phyloP scores from a whole-genome alignment of 2,113 vertebrate species.

The Cyprinodon variegatus region DNA sequence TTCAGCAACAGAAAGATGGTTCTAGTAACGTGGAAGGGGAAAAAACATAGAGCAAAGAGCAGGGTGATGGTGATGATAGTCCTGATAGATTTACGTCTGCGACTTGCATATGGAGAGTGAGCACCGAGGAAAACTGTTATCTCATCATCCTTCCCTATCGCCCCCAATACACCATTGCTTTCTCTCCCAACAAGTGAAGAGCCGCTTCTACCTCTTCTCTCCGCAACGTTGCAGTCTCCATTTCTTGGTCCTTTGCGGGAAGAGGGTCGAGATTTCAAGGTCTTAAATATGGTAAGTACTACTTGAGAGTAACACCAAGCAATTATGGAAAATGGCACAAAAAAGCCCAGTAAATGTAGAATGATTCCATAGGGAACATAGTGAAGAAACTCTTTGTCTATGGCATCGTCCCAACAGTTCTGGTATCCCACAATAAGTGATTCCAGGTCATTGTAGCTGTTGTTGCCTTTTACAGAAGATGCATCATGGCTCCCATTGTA shows the following conservation, averaged over 20 bases:
- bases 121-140: constrained; percentile 64
- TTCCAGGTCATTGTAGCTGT: background rate
- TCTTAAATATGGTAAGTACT: constrained; percentile 81
- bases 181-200: constrained; percentile 20
- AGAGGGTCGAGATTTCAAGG: constrained; percentile 71
- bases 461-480: constrained; percentile 31
- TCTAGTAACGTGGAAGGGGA: constrained; percentile 85
- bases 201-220: constrained; percentile 8
- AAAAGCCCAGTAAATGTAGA: constrained; percentile 82
- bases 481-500: constrained; percentile 14
- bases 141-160: constrained; percentile 38
- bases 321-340: constrained; percentile 82
- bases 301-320: constrained; percentile 86
- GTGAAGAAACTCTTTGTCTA: constrained; percentile 81
- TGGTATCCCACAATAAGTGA: constrained; percentile 60
- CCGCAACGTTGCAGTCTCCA: background rate
- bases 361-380: constrained; percentile 84
- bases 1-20: constrained; percentile 83
- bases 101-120: constrained; percentile 75
- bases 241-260: constrained; percentile 17
- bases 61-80: constrained; percentile 86
- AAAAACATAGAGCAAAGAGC: constrained; percentile 84
- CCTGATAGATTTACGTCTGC: constrained; percentile 83
- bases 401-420: constrained; percentile 86
- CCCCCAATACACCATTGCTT: constrained; percentile 33